Percentiles rank a stretch among this genome's conserved stretches.
These are phyloP conservation scores for Podiceps cristatus DNA, from an alignment of 2,113 vertebrate genomes.

Conservation along the genomic window DNA sequence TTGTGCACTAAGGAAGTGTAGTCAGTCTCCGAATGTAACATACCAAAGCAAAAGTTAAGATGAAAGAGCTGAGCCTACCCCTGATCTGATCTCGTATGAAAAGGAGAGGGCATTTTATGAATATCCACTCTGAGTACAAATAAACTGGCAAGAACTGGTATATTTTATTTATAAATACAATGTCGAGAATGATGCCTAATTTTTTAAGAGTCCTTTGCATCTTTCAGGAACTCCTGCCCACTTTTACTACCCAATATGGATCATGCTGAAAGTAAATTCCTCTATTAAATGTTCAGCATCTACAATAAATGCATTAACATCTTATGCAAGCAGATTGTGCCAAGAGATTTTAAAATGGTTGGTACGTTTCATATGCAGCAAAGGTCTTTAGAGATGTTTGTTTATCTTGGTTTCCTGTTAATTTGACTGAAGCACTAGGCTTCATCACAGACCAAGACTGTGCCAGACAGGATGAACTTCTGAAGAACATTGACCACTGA, in stretches of 20 bases:
- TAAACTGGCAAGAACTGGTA: neutral
- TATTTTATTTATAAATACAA: slow-evolving; percentile 22
- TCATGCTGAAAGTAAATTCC: slow-evolving; percentile 35
- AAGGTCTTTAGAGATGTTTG: neutral
- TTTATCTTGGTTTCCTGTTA: slow-evolving; percentile 51
- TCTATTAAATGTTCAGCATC: slow-evolving; percentile 53
- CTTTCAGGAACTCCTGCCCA: neutral
- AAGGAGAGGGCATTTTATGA: neutral
- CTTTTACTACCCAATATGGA: slow-evolving; percentile 31
- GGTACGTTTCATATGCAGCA: slow-evolving; percentile 26
- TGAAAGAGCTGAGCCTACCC: neutral
- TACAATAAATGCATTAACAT: slow-evolving; percentile 52
- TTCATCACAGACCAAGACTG: slow-evolving; percentile 5
- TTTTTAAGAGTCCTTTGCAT: slow-evolving; percentile 2
- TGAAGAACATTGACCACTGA: neutral
- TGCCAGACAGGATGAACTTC: slow-evolving; percentile 26
- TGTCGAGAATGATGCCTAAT: slow-evolving; percentile 16
- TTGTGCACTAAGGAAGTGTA: neutral
- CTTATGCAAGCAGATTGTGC: slow-evolving; percentile 67
- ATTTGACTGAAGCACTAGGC: slow-evolving; percentile 33
- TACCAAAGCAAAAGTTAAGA: slow-evolving; percentile 22
- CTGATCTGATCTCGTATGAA: neutral
- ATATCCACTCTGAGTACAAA: neutral
- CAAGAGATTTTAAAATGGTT: slow-evolving; percentile 20
- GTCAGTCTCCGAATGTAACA: neutral